phyloP scores from a whole-genome alignment of 2,888 invertebrate species.

The Drosophila neonasuta region DNA sequence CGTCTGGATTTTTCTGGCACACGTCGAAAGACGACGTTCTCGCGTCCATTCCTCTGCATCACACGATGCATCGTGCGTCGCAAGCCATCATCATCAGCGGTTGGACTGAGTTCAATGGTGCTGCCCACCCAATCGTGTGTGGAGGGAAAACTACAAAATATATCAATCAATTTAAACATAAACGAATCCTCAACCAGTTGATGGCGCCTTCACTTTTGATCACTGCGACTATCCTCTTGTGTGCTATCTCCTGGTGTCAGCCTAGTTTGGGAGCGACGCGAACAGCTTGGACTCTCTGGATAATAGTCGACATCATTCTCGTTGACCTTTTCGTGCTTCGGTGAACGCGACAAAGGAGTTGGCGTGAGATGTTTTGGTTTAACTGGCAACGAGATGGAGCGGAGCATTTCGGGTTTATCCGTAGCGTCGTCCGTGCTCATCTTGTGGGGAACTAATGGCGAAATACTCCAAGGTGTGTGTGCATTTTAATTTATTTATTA shows the following conservation, averaged over 20 bases:
- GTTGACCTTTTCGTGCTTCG: constrained; percentile 79
- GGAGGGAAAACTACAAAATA: constrained; percentile 64
- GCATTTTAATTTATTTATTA: constrained; percentile 71
- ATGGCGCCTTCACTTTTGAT: constrained; percentile 67
- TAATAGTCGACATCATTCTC: constrained; percentile 68
- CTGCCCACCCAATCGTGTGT: constrained; percentile 79
- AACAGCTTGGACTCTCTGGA: constrained; percentile 75
- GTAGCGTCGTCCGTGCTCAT: constrained; percentile 40
- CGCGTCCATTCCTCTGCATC: constrained; percentile 80
- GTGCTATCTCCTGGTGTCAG: constrained; percentile 22
- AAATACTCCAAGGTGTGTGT: constrained; percentile 47
- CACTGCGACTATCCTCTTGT: constrained; percentile 71
- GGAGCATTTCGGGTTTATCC: constrained; percentile 64
- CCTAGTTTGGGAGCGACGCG: constrained; percentile 56
- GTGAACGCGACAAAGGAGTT: constrained; percentile 75
- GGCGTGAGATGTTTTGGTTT: constrained; percentile 76
- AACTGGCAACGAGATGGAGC: constrained; percentile 81
- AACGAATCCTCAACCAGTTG: neutral
- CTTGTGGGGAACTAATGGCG: constrained; percentile 18
- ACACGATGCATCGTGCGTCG: constrained; percentile 72
- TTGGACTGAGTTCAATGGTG: constrained; percentile 76
- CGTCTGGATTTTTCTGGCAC: constrained; percentile 86
- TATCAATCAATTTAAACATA: neutral
- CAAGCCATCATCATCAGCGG: constrained; percentile 57
- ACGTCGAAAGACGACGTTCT: constrained; percentile 79